phyloP scores from a whole-genome alignment of 1,140 invertebrate species.

The Camponotus vicinus region DNA sequence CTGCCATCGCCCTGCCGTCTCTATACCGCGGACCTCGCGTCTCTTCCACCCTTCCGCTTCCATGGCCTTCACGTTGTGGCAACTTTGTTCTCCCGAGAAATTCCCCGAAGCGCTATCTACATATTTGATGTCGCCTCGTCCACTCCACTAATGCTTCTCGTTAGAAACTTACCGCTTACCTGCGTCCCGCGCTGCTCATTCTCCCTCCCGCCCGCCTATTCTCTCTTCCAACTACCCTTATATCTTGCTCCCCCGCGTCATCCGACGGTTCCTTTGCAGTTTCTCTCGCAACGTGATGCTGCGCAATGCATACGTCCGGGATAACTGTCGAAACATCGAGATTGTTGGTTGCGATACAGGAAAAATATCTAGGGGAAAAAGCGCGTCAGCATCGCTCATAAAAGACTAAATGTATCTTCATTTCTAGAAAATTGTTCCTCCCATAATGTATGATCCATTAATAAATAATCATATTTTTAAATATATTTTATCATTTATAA shows the following conservation, averaged over 20 bases:
- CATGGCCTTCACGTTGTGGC: constrained; percentile 66
- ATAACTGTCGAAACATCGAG: constrained; percentile 21
- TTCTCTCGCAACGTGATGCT: constrained; percentile 54
- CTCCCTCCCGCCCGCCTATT: constrained; percentile 27
- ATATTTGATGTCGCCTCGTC: constrained; percentile 82
- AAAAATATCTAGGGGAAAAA: neutral
- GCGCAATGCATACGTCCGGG: neutral
- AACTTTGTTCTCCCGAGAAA: constrained; percentile 79
- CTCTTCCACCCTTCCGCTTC: constrained; percentile 58
- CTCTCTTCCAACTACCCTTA: neutral
- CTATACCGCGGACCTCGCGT: constrained; percentile 22
- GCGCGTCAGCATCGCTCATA: neutral
- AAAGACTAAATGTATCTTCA: constrained; percentile 3
- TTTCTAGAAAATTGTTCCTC: neutral
- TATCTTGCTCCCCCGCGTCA: constrained; percentile 17
- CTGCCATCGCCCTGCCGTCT: constrained; percentile 24
- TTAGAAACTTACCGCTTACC: constrained; percentile 79
- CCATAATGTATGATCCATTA: neutral
- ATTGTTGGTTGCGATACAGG: neutral
- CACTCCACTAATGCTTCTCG: constrained; percentile 80
- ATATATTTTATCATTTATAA: neutral
- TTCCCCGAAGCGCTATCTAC: constrained; percentile 80
- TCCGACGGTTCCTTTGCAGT: constrained; percentile 30
- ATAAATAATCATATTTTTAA: neutral
- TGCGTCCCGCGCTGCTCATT: constrained; percentile 67